phyloP scores from a whole-genome alignment of 1,140 invertebrate genomes.

The Heliconius hewitsoni region DNA sequence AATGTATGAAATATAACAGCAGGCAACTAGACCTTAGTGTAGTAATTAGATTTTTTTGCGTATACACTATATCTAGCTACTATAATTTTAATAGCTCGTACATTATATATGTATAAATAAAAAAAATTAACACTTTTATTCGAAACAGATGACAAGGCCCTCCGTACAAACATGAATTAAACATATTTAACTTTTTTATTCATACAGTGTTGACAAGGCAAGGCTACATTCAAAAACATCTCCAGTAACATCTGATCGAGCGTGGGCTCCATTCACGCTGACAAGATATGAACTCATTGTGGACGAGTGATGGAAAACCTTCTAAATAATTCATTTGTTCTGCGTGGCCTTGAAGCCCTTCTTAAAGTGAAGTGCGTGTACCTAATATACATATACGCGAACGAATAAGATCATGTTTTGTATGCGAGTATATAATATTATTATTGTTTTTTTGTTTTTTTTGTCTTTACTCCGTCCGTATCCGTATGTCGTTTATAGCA shows the following conservation, averaged over 20 bases:
- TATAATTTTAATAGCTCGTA: too few relatives aligned
- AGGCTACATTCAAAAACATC: neutral
- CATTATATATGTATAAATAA: too few relatives aligned
- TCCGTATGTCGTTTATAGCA: too few relatives aligned
- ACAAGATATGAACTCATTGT: constrained; percentile 28
- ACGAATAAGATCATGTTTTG: neutral
- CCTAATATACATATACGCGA: neutral
- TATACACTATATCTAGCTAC: too few relatives aligned
- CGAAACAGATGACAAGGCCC: too few relatives aligned
- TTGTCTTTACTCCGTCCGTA: too few relatives aligned
- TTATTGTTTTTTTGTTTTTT: too few relatives aligned
- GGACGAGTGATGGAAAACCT: constrained; percentile 31
- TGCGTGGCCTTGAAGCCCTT: constrained; percentile 7
- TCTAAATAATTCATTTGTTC: constrained; percentile 33
- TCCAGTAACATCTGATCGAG: constrained; percentile 1
- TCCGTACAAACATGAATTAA: neutral
- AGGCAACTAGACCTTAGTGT: too few relatives aligned
- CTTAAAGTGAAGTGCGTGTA: neutral
- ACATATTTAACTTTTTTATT: constrained; percentile 6
- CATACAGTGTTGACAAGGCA: constrained; percentile 10
- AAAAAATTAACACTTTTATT: too few relatives aligned
- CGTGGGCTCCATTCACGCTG: constrained; percentile 29
- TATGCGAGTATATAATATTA: neutral
- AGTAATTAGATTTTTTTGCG: too few relatives aligned
- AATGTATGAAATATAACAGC: too few relatives aligned